Conservation (phyloP, 2,888 invertebrate species). For the Lasioglossum morio region DNA sequence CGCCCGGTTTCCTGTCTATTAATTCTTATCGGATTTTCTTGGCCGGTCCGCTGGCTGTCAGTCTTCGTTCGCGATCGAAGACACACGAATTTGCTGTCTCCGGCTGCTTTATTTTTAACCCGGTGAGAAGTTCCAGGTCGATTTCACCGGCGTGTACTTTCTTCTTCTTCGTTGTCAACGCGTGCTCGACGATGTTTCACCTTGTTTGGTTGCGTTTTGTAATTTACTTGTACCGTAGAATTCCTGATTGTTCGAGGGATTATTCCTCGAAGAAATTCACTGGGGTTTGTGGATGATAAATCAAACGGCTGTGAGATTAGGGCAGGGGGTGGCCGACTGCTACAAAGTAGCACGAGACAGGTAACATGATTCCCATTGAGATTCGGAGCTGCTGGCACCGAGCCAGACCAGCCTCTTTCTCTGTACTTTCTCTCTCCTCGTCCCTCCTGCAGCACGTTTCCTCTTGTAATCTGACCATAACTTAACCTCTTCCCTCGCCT, state of each 20-base stretch:
- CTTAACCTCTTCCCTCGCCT: background rate
- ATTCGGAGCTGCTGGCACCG: constrained; percentile 58
- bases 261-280: background rate
- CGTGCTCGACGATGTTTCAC: background rate
- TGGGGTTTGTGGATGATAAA: constrained; percentile 48
- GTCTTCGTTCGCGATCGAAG: background rate
- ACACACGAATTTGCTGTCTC: background rate
- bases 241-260: constrained; percentile 29
- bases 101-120: background rate
- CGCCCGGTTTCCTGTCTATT: background rate
- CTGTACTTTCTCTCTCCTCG: constrained; percentile 7
- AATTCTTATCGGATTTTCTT: background rate
- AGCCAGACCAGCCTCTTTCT: constrained; percentile 34
- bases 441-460: background rate
- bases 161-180: background rate
- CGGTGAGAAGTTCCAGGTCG: background rate
- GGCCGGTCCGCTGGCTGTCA: background rate
- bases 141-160: no score
- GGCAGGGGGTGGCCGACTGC: constrained; percentile 40
- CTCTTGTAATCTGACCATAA: constrained; percentile 32
- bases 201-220: background rate
- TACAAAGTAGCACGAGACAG: constrained; percentile 72
- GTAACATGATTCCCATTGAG: constrained; percentile 76
- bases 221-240: background rate
- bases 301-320: constrained; percentile 62